Evolutionary conservation across 2,113 vertebrate species (phyloP), one percentile per base, ranked within the genome.

Genomic region (Sinocyclocheilus anshuiensis): DNA sequence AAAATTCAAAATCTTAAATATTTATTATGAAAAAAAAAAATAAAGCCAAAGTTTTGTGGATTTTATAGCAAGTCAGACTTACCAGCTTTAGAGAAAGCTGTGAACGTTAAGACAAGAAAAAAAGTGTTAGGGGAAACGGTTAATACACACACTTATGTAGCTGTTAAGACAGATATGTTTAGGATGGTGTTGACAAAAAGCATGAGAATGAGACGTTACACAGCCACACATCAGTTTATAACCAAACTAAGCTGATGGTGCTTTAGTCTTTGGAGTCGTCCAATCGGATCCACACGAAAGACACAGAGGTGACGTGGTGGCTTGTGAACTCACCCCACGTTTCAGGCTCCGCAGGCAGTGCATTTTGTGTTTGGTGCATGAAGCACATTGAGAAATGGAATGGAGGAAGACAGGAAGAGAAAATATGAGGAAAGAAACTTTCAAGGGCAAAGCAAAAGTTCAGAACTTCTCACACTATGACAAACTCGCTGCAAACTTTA

Each of bases 71-170:
- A 85, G 84, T 91, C 79, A 90, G 95, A 96, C 97, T 98, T 95
- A 99, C 97, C 97, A 99, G 95, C 95, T 97, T 98, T 92, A 99
- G 97, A 91, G 98, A 99, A 94, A 99, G 97, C 97, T 99, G 96
- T 93, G 87, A 76, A 84, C 89, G 71, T 83, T 83, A 89, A 84
- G 83, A 77, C 87, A 90, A 83, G 45, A 71, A 55, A 48, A 71
- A 55, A 48, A 4, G 45, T 53, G 63, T 82, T 82, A 81, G 61
- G 13, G 12, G 20, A 39, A 18, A 22, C 33, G 7, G 36, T 63
- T 26, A 81, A 67, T 48, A 81, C 39, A 67, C 57, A 80, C 22
- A n/a, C 1, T 81, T 16, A 63, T 24, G 57, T n/a, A 61, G 22
- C 20, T 81, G 79, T 81, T 67, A 67, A 75, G 85, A 83, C 77